These are phyloP conservation scores for Melanocharis versteri DNA, from an alignment of 2,113 vertebrate species.

Conservation along the genomic window DNA sequence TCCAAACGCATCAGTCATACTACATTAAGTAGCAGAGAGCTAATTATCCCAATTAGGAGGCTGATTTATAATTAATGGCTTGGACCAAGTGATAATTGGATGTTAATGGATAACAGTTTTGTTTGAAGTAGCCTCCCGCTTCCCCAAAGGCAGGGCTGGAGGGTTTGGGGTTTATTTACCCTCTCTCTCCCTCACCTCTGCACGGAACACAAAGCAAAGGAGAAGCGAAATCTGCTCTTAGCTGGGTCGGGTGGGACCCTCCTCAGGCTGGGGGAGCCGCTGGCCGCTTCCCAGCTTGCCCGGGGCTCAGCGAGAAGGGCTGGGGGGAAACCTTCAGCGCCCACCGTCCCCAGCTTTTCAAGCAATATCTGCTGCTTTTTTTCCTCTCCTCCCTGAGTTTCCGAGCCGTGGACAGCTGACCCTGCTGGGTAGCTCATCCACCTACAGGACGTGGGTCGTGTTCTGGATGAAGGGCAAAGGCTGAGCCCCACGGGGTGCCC, in stretches of 20 bases:
- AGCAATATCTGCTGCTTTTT: not conserved
- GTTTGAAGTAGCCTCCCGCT: slow-evolving; percentile 67
- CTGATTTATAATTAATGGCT: slow-evolving; percentile 98
- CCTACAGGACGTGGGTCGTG: not conserved
- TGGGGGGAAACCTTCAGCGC: not conserved
- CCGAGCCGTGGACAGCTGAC: not conserved
- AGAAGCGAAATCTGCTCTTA: not conserved
- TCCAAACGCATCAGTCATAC: slow-evolving; percentile 84
- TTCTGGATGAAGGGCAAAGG: not conserved
- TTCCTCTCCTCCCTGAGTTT: not conserved
- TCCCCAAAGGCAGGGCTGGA: slow-evolving; percentile 33
- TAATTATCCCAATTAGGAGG: slow-evolving; percentile 98
- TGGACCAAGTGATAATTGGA: slow-evolving; percentile 92
- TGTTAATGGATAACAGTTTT: slow-evolving; percentile 98
- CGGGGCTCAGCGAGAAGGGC: not conserved
- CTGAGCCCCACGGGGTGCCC: not conserved
- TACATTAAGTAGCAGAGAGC: slow-evolving; percentile 87
- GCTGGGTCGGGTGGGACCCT: not conserved
- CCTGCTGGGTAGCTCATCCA: not conserved
- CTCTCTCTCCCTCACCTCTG: not conserved
- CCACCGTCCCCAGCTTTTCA: not conserved
- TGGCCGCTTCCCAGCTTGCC: too few relatives aligned
- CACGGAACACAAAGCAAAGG: not conserved
- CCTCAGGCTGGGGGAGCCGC: not conserved
- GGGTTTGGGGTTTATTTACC: not conserved